These are phyloP conservation scores for Tragulus kanchil DNA, from an alignment of 2,113 vertebrate species.

Conservation along the genomic window DNA sequence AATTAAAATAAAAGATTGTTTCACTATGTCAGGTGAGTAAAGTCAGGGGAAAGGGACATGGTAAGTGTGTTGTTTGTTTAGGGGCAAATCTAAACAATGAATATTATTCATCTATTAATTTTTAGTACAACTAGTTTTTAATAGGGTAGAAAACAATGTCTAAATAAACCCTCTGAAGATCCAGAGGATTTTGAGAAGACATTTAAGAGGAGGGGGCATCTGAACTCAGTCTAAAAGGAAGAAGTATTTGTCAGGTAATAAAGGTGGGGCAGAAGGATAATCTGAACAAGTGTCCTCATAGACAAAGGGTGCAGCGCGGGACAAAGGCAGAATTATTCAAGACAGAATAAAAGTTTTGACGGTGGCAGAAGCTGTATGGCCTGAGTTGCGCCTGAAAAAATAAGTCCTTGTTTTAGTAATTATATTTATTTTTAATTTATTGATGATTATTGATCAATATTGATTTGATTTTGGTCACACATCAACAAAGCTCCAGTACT, in stretches of 20 bases:
- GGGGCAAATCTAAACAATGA: background rate
- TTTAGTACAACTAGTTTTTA: conserved; percentile 17
- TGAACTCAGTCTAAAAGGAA: background rate
- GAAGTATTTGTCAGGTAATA: background rate
- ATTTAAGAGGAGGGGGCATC: background rate
- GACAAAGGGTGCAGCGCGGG: background rate
- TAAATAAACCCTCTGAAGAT: background rate
- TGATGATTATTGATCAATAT: too few relatives aligned
- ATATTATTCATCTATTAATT: background rate
- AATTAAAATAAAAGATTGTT: background rate
- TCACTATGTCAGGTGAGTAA: background rate
- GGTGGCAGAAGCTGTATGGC: background rate
- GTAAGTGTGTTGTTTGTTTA: background rate
- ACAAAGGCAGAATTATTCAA: background rate
- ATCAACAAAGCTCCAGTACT: background rate
- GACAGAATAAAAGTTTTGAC: background rate
- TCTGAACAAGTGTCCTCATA: background rate
- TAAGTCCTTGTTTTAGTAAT: background rate
- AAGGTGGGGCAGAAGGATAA: background rate
- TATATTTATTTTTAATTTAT: too few relatives aligned
- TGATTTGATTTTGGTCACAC: too few relatives aligned
- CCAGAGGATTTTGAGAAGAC: background rate
- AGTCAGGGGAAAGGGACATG: background rate
- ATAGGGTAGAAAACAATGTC: background rate
- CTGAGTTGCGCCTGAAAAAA: conserved; percentile 6